Evolutionary conservation across 2,888 invertebrate genomes (phyloP), one percentile per base, ranked within the genome.

Genomic region (Choristoneura rosaceana): DNA sequence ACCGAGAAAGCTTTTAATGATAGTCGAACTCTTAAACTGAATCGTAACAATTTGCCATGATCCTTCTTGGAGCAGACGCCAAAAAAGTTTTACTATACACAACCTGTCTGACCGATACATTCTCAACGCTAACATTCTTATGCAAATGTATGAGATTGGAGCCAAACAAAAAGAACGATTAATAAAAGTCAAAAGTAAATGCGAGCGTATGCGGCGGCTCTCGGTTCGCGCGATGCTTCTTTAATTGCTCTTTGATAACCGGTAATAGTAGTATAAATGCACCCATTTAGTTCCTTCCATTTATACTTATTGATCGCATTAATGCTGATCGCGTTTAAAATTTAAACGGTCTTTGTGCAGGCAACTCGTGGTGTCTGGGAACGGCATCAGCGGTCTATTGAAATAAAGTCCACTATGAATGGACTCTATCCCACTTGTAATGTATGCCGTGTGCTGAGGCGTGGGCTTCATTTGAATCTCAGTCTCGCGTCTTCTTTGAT

Each of bases 181-280:
- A 89, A 90, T 90, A 87, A 87, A 87, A 89, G 86, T 89, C 88
- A 88, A 88, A 89, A 90, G 85, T 87, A 89, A 91, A 89, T 89
- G 68, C 86, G 87, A 88, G 84, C 83, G 84, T 85, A 86, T 83
- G 81, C 84, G 77, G 83, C 80, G 83, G 81, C 82, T 79, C 80
- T 84, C 78, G 81, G 86, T 87, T 88, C 82, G 86, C 86, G 84
- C 85, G 81, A 79, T 85, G 85, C 85, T 84, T 86, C 86, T 90
- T 90, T 92, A 91, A 91, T 92, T 91, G 88, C 86, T 88, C 83
- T 84, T 86, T 88, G 88, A 90, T 90, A 90, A 90, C 88, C 84
- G 85, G 87, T 89, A 88, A 88, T 88, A 89, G 86, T 88, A 77
- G 84, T 87, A 87, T 91, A 89, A 89, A 90, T 89, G 87, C 86